phyloP scores from a whole-genome alignment of 1,140 invertebrate species.

The Pollicipes pollicipes region DNA sequence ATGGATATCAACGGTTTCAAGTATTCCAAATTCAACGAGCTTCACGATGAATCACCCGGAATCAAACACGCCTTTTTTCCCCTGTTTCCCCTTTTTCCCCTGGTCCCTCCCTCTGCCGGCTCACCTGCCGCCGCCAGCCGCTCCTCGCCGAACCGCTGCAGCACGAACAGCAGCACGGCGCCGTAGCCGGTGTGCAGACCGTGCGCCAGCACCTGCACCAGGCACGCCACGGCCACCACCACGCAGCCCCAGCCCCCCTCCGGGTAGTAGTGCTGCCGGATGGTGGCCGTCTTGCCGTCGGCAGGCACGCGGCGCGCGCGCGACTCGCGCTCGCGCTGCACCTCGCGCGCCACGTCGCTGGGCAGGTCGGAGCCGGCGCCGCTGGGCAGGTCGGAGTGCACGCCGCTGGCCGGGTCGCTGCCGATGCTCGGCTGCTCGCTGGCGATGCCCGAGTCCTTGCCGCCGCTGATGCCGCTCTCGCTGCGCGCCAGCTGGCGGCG shows the following conservation, averaged over 20 bases:
- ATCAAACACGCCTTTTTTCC: not conserved
- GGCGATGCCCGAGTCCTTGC: not conserved
- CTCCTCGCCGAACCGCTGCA: not conserved
- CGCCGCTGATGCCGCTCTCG: not conserved
- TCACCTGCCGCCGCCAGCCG: not conserved
- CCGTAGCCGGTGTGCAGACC: slow-evolving; percentile 32
- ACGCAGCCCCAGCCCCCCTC: slow-evolving; percentile 61
- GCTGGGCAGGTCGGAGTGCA: not conserved
- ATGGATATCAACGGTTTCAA: no score
- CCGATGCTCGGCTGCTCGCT: not conserved
- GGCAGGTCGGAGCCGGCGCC: not conserved
- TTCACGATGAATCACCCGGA: no score
- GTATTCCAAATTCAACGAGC: no score
- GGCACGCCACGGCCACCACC: slow-evolving; percentile 37
- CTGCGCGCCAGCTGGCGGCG: not conserved
- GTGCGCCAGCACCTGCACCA: slow-evolving; percentile 41
- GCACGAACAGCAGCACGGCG: not conserved
- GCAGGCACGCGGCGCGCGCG: no score
- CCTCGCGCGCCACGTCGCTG: not conserved
- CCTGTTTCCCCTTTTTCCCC: not conserved
- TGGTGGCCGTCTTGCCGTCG: slow-evolving; percentile 24
- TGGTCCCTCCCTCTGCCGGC: not conserved
- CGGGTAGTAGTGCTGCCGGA: slow-evolving; percentile 54
- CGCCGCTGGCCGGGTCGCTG: not conserved
- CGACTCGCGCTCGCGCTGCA: not conserved